A percentile compares a stretch with the other conserved stretches of the same genome.
Conservation (phyloP, 2,888 invertebrate species). For the Drosophila siamana region DNA sequence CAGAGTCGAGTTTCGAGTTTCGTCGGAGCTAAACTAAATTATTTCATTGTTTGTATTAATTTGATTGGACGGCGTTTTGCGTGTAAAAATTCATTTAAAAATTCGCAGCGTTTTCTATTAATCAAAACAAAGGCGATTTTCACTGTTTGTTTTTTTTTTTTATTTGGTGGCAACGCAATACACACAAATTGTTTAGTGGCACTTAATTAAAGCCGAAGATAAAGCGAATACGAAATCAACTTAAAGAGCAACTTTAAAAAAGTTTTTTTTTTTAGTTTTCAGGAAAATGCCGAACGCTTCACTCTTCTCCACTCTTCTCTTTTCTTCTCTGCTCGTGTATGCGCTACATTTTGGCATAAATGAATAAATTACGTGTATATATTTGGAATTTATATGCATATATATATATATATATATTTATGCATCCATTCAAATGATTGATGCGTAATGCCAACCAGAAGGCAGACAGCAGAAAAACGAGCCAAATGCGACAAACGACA, state of each 20-base stretch:
- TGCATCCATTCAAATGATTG: slow-evolving; percentile 61
- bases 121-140: slow-evolving; percentile 54
- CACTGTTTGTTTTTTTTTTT: too few species aligned
- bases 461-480: slow-evolving; percentile 9
- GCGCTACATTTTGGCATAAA: slow-evolving; percentile 58
- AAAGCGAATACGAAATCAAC: slow-evolving; percentile 48
- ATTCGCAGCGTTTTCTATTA: slow-evolving; percentile 58
- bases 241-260: slow-evolving; percentile 24
- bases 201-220: slow-evolving; percentile 73
- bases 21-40: slow-evolving; percentile 52
- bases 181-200: slow-evolving; percentile 59
- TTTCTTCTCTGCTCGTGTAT: not conserved
- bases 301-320: too few species aligned
- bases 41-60: slow-evolving; percentile 71
- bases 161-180: slow-evolving; percentile 8
- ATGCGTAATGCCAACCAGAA: slow-evolving; percentile 55
- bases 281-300: slow-evolving; percentile 8
- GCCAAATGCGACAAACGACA: too few species aligned
- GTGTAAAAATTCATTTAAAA: slow-evolving; percentile 65
- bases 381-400: slow-evolving; percentile 51
- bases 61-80: slow-evolving; percentile 56
- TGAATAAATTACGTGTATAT: slow-evolving; percentile 57
- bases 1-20: not conserved
- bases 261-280: too few species aligned
- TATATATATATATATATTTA: slow-evolving; percentile 68